Evolutionary conservation across 2,888 invertebrate genomes (phyloP), one percentile per base, ranked within the genome.

Genomic region (Epiblema foenella): DNA sequence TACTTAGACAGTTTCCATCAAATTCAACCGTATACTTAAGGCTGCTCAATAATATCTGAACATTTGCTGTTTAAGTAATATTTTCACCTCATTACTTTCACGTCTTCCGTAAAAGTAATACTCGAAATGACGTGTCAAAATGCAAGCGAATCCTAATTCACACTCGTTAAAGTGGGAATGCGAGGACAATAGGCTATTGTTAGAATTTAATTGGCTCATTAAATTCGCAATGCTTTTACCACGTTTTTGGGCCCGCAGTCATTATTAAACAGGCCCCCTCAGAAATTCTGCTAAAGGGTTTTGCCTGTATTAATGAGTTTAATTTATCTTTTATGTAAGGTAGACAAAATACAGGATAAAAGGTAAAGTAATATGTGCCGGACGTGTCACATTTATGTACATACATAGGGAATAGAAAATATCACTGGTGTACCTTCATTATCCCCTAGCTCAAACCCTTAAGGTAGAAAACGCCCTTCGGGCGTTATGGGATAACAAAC

Each of bases 151-250:
- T 68, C 68, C 46, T n/a, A 42, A 54, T 68, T 68, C 68, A 29
- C 68, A 68, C 54, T 18, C 29, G 20, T 52, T 64, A 69, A 59
- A 63, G 58, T 64, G 52, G 18, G 58, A 58, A 39, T 52, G 57
- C 17, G 64, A 49, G 20, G 17, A 69, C 64, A 64, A 69, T 69
- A 51, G 64, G 15, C 69, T 33, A 69, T 69, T 69, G 69, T 69
- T 51, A 56, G 42, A 46, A 20, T 64, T 58, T 58, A 69, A 69
- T 69, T 64, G 39, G 39, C 51, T 69, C 57, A 63, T 64, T 64
- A 64, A 52, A 29, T 39, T 52, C 37, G 39, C 58, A 58, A 64
- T 33, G 29, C 51, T 69, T 58, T 69, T 58, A 64, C 64, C 52
- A 20, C 52, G 52, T 57, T 57, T 56, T 56, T 57, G 33, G 17